Evolutionary conservation across 2,888 invertebrate species (phyloP).

Genomic region (Mesorhabditis spiculigera): DNA sequence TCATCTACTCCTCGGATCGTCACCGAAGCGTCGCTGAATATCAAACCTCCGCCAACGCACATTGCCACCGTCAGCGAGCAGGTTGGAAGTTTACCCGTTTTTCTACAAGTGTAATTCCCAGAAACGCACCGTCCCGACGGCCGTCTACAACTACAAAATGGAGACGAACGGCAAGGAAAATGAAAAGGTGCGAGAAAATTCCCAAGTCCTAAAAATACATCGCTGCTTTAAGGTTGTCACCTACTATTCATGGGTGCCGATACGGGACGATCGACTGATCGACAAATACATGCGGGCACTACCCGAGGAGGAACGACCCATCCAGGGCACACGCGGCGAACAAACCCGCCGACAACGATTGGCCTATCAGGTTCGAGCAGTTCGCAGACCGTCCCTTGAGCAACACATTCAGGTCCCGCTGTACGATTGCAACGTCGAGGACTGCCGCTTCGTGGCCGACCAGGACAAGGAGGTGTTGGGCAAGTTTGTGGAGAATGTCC

Average conservation of each 20-base stretch:
- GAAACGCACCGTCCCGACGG: slow-evolving; percentile 23
- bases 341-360: slow-evolving; percentile 75
- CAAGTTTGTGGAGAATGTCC: slow-evolving; percentile 48
- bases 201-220: not conserved
- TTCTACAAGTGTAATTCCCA: not conserved
- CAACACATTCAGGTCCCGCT: slow-evolving; percentile 42
- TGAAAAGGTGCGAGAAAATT: slow-evolving; percentile 14
- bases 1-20: not conserved
- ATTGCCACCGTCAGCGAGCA: no score
- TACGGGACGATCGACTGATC: slow-evolving; percentile 62
- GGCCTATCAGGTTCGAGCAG: slow-evolving; percentile 73
- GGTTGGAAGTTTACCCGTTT: no score
- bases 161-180: not conserved
- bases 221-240: slow-evolving; percentile 23
- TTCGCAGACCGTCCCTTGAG: not conserved
- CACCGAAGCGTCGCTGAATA: not conserved
- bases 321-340: slow-evolving; percentile 78
- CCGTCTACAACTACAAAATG: slow-evolving; percentile 36
- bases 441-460: slow-evolving; percentile 35
- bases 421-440: slow-evolving; percentile 51
- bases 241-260: slow-evolving; percentile 46
- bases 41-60: no score
- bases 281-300: slow-evolving; percentile 67
- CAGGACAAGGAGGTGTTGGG: slow-evolving; percentile 37
- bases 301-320: slow-evolving; percentile 69